Conservation (phyloP, 2,797 vertebrate genomes). For the Psittacula echo region DNA sequence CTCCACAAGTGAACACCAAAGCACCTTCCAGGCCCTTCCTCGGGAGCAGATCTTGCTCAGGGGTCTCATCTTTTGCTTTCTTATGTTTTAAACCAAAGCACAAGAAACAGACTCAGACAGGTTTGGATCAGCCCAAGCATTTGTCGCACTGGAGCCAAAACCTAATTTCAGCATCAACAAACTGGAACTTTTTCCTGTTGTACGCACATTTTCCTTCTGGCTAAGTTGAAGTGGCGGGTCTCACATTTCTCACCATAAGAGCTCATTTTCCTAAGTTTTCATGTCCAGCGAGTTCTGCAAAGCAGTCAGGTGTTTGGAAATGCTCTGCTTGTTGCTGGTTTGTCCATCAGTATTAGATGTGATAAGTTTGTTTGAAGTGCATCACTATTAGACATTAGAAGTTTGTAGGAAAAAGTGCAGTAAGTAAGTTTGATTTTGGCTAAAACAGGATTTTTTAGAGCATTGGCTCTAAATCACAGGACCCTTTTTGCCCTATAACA, state of each 20-base stretch:
- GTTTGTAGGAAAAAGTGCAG: background rate
- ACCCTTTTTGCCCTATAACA: background rate
- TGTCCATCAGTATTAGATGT: fast-evolving
- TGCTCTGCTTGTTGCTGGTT: background rate
- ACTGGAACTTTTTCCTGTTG: background rate
- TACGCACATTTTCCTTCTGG: background rate
- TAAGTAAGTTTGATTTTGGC: background rate
- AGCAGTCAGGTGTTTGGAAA: background rate
- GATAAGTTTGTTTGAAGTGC: background rate
- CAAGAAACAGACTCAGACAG: background rate
- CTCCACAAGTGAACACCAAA: background rate
- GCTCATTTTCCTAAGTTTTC: fast-evolving
- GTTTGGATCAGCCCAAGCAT: background rate
- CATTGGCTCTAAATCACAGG: background rate
- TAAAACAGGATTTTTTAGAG: background rate
- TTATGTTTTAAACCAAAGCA: fast-evolving
- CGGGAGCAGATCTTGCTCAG: background rate
- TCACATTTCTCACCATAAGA: background rate
- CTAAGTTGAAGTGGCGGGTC: fast-evolving
- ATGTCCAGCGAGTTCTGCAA: fast-evolving
- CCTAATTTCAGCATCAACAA: background rate
- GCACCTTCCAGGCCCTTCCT: background rate
- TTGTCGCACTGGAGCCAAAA: background rate
- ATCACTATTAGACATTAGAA: fast-evolving
- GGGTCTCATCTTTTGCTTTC: background rate